These are phyloP conservation scores for Cydia strobilella DNA, from an alignment of 1,140 invertebrate genomes.

Conservation along the genomic window DNA sequence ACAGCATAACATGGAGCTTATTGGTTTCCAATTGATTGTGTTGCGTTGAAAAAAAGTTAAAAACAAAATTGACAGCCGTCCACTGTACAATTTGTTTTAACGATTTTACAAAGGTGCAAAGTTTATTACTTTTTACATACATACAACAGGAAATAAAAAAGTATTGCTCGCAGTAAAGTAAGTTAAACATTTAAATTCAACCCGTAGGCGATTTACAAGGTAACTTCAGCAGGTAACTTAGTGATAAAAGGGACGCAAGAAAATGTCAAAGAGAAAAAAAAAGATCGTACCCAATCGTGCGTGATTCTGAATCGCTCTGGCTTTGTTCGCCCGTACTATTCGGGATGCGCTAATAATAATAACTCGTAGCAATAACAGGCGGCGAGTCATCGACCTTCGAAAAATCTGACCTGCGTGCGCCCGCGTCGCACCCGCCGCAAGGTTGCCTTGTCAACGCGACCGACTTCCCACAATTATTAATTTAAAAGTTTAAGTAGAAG, in stretches of 20 bases:
- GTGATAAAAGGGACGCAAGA: constrained; percentile 1
- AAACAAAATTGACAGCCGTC: neutral
- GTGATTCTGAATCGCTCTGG: neutral
- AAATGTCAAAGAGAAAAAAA: constrained; percentile 10
- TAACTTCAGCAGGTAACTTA: constrained; percentile 8
- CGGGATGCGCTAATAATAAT: constrained; percentile 66
- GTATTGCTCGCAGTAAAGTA: neutral
- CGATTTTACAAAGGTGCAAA: neutral
- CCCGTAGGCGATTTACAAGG: constrained; percentile 7
- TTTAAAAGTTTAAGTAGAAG: neutral
- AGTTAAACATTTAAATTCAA: neutral
- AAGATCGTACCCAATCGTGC: constrained; percentile 26
- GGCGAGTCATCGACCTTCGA: constrained; percentile 76
- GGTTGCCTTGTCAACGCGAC: constrained; percentile 58
- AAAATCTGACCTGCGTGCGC: constrained; percentile 73
- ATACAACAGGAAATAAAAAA: constrained; percentile 5
- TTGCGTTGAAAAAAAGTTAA: neutral
- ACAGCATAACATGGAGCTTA: neutral
- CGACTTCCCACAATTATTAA: constrained; percentile 23
- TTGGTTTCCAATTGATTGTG: constrained; percentile 2
- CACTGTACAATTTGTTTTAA: constrained; percentile 5
- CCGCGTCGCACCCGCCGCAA: constrained; percentile 53
- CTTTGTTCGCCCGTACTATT: constrained; percentile 30
- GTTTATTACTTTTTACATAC: neutral
- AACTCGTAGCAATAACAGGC: constrained; percentile 67